These are phyloP conservation scores for Trachelipus rathkii DNA, from an alignment of 1,140 invertebrate species.

Conservation along the genomic window DNA sequence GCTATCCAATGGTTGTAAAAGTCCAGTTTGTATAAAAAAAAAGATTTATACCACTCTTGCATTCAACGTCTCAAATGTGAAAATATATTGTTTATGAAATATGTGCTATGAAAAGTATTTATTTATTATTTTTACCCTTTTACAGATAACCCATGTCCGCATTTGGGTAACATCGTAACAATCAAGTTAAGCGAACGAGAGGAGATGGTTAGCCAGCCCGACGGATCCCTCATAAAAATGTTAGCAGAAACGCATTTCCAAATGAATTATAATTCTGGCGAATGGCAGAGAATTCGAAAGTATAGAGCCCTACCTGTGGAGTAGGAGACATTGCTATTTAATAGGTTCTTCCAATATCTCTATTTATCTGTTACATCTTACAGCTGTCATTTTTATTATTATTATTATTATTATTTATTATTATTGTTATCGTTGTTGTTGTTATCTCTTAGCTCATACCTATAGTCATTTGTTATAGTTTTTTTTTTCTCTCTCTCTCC, in stretches of 20 bases:
- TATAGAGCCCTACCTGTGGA: constrained; percentile 23
- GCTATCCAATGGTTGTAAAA: too few species aligned
- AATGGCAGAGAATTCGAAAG: constrained; percentile 23
- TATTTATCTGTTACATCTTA: too few species aligned
- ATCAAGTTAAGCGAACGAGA: constrained; percentile 68
- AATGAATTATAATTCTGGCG: constrained; percentile 26
- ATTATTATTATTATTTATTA: too few species aligned
- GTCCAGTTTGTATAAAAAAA: too few species aligned
- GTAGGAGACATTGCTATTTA: too few species aligned
- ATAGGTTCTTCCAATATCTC: too few species aligned
- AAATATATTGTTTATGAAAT: not conserved
- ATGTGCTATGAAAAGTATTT: not conserved
- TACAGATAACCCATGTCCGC: constrained; percentile 88
- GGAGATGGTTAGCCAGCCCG: constrained; percentile 26
- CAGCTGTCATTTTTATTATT: too few species aligned
- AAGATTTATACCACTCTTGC: not conserved
- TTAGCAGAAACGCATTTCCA: constrained; percentile 24
- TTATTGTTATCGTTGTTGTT: too few species aligned
- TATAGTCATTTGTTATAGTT: too few species aligned
- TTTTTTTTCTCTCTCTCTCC: too few species aligned
- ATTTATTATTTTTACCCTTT: constrained; percentile 46
- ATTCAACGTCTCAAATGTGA: not conserved
- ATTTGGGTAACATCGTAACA: constrained; percentile 85
- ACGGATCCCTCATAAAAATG: constrained; percentile 24
- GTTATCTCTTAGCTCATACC: too few species aligned